Evolutionary conservation across 2,888 invertebrate genomes (phyloP).

Genomic region (Crepidodera aurea): DNA sequence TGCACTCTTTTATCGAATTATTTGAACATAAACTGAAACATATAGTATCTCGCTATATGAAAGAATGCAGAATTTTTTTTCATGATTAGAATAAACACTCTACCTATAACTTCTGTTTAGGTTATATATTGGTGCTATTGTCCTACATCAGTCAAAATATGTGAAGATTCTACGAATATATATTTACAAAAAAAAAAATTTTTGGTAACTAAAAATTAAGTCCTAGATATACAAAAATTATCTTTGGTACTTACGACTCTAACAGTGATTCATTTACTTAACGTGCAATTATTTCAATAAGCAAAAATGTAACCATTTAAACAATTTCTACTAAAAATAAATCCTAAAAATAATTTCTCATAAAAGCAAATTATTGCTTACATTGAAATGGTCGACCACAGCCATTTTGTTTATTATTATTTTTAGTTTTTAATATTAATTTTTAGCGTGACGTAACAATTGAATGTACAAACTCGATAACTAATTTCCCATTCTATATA

Average conservation of each 20-base stretch:
- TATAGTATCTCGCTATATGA: neutral
- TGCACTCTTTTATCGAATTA: conserved; percentile 3
- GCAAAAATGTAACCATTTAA: neutral
- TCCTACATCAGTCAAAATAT: conserved; percentile 42
- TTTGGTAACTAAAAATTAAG: conserved; percentile 34
- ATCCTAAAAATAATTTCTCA: too few relatives aligned
- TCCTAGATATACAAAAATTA: conserved; percentile 24
- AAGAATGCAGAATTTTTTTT: conserved; percentile 23
- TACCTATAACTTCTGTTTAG: conserved; percentile 29
- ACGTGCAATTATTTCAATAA: neutral
- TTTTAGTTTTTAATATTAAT: too few relatives aligned
- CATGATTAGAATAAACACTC: conserved; percentile 49
- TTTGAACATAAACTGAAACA: conserved; percentile 14
- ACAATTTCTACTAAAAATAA: too few relatives aligned
- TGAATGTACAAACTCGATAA: conserved; percentile 5
- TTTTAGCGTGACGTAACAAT: neutral
- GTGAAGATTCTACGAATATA: conserved; percentile 3
- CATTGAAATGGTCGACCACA: conserved; percentile 18
- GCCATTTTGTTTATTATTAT: conserved; percentile 11
- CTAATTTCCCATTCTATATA: conserved; percentile 2
- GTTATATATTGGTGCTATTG: conserved; percentile 22
- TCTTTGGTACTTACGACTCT: conserved; percentile 20
- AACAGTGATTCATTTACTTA: conserved; percentile 7
- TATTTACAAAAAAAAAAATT: conserved; percentile 32
- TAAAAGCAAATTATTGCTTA: neutral